Evolutionary conservation across 2,113 vertebrate genomes (phyloP).

Genomic region (Saccopteryx bilineata): DNA sequence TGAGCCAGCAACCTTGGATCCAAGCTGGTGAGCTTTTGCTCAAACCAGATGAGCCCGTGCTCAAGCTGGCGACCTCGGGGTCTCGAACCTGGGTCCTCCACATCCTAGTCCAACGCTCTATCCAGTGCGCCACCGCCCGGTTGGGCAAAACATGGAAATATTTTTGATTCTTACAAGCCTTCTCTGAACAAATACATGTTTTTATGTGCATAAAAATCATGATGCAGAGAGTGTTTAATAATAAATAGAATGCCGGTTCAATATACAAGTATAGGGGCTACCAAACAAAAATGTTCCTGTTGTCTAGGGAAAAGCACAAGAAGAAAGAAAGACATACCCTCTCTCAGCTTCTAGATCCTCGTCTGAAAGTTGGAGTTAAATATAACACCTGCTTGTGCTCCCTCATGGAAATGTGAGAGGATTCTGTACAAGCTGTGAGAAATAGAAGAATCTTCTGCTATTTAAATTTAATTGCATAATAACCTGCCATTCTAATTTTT

Average conservation of each 20-base stretch:
- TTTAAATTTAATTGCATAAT: conserved; percentile 51
- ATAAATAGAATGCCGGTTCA: conserved; percentile 8
- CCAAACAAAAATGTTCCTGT: neutral
- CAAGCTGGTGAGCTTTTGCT: too few species aligned
- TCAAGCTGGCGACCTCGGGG: too few species aligned
- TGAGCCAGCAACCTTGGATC: too few species aligned
- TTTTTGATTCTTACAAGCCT: neutral
- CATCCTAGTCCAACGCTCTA: too few species aligned
- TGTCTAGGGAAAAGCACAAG: neutral
- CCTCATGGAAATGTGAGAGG: neutral
- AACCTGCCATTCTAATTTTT: neutral
- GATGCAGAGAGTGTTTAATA: neutral
- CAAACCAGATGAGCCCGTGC: too few species aligned
- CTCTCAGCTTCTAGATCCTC: neutral
- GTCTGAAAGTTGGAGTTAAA: neutral
- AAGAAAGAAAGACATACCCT: neutral
- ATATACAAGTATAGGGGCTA: neutral
- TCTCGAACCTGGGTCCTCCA: too few species aligned
- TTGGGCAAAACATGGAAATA: neutral
- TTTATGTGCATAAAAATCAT: conserved; percentile 34
- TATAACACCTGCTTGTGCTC: neutral
- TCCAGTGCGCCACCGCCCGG: too few species aligned
- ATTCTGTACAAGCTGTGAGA: neutral
- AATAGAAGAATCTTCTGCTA: conserved; percentile 19
- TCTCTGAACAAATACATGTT: neutral